These are phyloP conservation scores for Pogonomyrmex californicus DNA, from an alignment of 1,140 invertebrate genomes.

Conservation along the genomic window DNA sequence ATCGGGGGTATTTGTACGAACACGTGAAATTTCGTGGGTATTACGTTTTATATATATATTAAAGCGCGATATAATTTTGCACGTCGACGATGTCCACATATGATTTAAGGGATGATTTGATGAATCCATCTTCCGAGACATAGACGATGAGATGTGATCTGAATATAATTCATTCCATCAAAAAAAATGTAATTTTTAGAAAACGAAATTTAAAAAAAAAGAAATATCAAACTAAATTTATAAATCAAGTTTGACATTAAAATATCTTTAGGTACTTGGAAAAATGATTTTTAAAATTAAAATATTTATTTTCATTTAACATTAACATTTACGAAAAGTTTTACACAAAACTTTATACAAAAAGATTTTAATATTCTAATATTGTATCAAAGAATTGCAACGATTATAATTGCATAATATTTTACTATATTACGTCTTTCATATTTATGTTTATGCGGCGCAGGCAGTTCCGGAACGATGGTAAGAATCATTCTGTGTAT, in stretches of 20 bases:
- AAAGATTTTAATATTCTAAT: not conserved
- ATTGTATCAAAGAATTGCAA: not conserved
- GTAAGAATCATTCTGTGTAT: constrained; percentile 39
- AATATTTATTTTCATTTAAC: not conserved
- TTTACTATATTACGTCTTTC: constrained; percentile 2
- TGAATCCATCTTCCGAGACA: not conserved
- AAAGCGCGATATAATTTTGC: not conserved
- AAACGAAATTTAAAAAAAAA: not conserved
- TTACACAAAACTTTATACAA: no score
- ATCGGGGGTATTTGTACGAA: constrained; percentile 39
- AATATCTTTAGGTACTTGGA: not conserved
- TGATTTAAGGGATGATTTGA: not conserved
- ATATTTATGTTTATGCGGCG: constrained; percentile 42
- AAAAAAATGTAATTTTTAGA: not conserved
- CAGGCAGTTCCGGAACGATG: constrained; percentile 18
- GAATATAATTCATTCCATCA: not conserved
- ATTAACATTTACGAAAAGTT: not conserved
- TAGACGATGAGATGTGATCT: not conserved
- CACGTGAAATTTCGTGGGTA: not conserved
- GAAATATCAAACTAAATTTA: no score
- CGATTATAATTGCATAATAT: not conserved
- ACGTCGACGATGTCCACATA: not conserved
- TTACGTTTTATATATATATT: not conserved
- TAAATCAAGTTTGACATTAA: not conserved
- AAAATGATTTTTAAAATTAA: not conserved